Conservation (phyloP, 2,113 vertebrate genomes). For the Acanthochromis polyacanthus region DNA sequence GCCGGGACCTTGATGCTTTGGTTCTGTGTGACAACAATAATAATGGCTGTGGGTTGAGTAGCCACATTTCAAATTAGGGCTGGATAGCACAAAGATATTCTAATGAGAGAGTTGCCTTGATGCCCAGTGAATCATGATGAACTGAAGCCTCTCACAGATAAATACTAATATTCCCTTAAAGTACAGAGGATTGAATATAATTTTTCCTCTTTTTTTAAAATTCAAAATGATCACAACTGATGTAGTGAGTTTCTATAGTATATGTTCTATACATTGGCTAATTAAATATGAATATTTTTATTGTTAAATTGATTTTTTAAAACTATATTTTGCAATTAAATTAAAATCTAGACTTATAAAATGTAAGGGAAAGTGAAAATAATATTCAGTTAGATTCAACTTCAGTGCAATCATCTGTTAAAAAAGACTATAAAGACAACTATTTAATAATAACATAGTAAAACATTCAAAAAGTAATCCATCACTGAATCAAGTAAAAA, state of each 20-base stretch:
- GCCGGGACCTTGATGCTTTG: conserved; percentile 41
- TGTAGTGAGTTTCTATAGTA: background rate
- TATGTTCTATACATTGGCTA: background rate
- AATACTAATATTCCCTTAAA: background rate
- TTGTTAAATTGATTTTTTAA: too few species aligned
- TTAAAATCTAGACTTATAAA: background rate
- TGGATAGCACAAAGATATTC: conserved; percentile 35
- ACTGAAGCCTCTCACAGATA: conserved; percentile 34
- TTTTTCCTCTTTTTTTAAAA: background rate
- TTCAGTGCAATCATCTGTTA: background rate
- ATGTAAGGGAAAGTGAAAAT: background rate
- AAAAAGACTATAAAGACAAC: background rate
- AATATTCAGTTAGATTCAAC: too few species aligned
- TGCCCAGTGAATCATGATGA: conserved; percentile 53
- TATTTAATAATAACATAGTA: too few species aligned
- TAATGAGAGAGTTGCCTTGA: conserved; percentile 48
- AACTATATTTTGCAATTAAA: too few species aligned
- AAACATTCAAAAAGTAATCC: too few species aligned
- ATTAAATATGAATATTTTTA: background rate
- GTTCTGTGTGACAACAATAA: conserved; percentile 61
- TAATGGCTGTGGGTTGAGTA: conserved; percentile 45
- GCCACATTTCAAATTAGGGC: conserved; percentile 42
- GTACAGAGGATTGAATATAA: background rate
- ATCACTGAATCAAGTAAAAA: too few species aligned
- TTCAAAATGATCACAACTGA: too few species aligned